These are phyloP conservation scores for Pipistrellus nathusii DNA, from an alignment of 2,797 vertebrate species.

Conservation along the genomic window DNA sequence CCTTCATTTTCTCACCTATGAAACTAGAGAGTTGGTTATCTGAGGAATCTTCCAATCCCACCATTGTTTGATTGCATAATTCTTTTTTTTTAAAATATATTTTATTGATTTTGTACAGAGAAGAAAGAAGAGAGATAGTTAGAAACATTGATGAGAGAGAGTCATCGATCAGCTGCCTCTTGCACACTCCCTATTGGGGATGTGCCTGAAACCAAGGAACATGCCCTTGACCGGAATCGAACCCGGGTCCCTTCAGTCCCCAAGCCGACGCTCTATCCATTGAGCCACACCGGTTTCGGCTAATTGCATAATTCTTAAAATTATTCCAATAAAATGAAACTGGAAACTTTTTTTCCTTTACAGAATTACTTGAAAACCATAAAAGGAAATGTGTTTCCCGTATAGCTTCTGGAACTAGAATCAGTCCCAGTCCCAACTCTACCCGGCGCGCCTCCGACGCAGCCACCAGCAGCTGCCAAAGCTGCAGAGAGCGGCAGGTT, in stretches of 20 bases:
- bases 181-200: no score
- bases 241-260: no score
- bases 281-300: neutral
- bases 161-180: no score
- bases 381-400: neutral
- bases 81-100: no score
- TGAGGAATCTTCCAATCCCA: neutral
- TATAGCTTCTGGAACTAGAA: conserved; percentile 43
- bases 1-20: conserved; percentile 46
- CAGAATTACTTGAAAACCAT: conserved; percentile 27
- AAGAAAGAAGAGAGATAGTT: no score
- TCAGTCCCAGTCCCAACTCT: neutral
- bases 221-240: no score
- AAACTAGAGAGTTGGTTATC: neutral
- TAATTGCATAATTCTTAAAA: conserved; percentile 52
- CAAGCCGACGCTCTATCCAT: no score
- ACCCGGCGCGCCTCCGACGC: neutral
- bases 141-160: no score
- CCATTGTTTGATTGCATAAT: neutral
- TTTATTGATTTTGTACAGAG: no score
- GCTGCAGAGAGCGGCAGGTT: neutral
- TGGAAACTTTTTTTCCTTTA: neutral
- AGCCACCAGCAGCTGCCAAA: conserved; percentile 55
- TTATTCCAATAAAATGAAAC: conserved; percentile 64
- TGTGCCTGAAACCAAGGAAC: no score